A percentile compares a stretch with the other conserved stretches of the same genome.
Conservation (phyloP, 1,140 invertebrate species). For the Dolichoris vasculosae region DNA sequence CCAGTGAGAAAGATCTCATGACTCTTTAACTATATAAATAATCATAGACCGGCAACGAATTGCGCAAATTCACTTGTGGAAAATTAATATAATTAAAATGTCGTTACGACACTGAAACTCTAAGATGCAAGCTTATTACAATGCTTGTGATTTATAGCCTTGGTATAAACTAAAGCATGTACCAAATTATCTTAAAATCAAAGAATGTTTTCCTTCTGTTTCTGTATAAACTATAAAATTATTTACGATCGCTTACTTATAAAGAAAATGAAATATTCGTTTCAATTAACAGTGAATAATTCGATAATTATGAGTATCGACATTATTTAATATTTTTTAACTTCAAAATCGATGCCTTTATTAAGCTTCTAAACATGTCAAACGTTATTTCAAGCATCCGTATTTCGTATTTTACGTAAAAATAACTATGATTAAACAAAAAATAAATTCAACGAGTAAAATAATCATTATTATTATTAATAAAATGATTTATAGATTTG, state of each 20-base stretch:
- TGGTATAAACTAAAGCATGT: not conserved
- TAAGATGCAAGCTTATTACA: not conserved
- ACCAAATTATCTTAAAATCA: not conserved
- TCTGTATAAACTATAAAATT: not conserved
- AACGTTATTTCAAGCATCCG: no score
- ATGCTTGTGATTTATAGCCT: conserved; percentile 3
- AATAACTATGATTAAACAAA: no score
- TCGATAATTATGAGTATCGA: no score
- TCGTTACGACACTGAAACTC: conserved; percentile 21
- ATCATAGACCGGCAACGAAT: conserved; percentile 3
- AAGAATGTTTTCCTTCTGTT: not conserved
- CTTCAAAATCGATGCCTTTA: no score
- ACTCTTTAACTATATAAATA: conserved; percentile 10
- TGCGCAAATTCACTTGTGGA: conserved; percentile 24
- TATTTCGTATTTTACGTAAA: no score
- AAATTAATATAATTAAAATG: conserved; percentile 43
- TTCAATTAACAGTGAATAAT: not conserved
- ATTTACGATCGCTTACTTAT: not conserved
- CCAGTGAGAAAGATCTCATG: conserved; percentile 28
- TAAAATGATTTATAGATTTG: no score
- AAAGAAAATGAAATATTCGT: not conserved
- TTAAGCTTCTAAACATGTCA: no score
- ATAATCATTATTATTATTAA: no score
- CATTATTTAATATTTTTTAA: no score
- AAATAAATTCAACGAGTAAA: no score